Evolutionary conservation across 2,888 invertebrate species (phyloP), one percentile per base, ranked within the genome.

Genomic region (Urechis unicinctus): DNA sequence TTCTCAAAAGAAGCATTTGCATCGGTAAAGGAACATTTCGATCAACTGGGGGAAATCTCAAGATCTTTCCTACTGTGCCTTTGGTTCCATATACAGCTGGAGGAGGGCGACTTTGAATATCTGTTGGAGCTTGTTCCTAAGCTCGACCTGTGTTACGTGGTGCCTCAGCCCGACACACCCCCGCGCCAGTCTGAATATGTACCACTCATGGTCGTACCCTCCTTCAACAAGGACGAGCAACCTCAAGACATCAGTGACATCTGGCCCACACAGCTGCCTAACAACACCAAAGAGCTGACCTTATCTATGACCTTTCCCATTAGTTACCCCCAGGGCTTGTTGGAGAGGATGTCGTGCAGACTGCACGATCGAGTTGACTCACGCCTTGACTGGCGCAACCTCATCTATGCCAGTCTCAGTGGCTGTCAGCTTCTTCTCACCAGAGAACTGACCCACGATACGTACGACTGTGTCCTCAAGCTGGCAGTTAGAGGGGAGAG

Each of bases 11-110:
- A 66, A 28, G 67, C 68, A 36, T 74, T 73, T 56, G 57, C 64
- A n/a, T 61, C 63, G 26, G 69, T 67, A 3, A 65, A 62, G 42
- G 61, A 68, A 3, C 56, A 66, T 6, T 69, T 74, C 54, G 52
- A 66, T 5, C 60, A 60, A 30, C 61, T 62, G 45, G 77, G 77
- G 13, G 70, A 73, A 59, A 65, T 76, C 29, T 72, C 73, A 2
- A 61, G 73, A 26, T 71, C 70, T 4, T 57, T 76, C 46, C 65
- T 76, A 44, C 67, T 68, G 56, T 72, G 74, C 54, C 60, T 76
- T 45, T 72, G 70, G 70, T 75, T 75, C 55, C 68, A 72, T 51
- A 64, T 71, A 50, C 58, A 67, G 28, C 58, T 72, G 3, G 63
- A 66, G 31, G 62, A 65, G 28, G 25, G 6, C 29, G 29, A 48